phyloP scores from a whole-genome alignment of 2,797 vertebrate species.

The Chloroceryle inda region DNA sequence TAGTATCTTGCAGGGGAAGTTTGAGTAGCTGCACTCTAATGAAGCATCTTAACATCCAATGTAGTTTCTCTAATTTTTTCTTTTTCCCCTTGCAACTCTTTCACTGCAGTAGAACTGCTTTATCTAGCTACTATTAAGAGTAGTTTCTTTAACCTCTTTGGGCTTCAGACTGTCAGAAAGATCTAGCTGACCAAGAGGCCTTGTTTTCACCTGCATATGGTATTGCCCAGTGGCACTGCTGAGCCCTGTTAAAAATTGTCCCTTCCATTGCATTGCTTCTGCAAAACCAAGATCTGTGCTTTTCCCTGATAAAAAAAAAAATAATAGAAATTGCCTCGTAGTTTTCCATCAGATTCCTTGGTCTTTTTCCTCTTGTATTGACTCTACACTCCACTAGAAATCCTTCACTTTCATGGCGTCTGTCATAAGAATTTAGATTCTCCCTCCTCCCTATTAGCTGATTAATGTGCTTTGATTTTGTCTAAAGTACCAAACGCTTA shows the following conservation, averaged over 20 bases:
- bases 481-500: neutral
- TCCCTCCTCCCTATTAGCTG: neutral
- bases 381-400: neutral
- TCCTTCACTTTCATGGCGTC: neutral
- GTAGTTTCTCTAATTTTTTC: neutral
- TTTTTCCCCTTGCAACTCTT: rapidly evolving
- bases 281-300: neutral
- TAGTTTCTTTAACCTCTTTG: neutral
- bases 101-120: neutral
- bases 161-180: neutral
- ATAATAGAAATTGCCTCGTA: neutral
- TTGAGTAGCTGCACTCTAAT: slow-evolving; percentile 11
- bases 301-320: neutral
- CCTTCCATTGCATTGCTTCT: neutral
- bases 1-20: slow-evolving; percentile 21
- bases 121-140: neutral
- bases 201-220: neutral
- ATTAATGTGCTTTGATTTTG: slow-evolving; percentile 53
- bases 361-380: neutral
- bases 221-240: neutral
- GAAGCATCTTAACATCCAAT: neutral
- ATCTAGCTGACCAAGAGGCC: neutral
- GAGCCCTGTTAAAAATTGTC: neutral
- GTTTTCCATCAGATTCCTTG: neutral
- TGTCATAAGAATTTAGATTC: neutral